Evolutionary conservation across 2,888 invertebrate genomes (phyloP), one percentile per base, ranked within the genome.

Genomic region (Lordiphosa andalusiaca): DNA sequence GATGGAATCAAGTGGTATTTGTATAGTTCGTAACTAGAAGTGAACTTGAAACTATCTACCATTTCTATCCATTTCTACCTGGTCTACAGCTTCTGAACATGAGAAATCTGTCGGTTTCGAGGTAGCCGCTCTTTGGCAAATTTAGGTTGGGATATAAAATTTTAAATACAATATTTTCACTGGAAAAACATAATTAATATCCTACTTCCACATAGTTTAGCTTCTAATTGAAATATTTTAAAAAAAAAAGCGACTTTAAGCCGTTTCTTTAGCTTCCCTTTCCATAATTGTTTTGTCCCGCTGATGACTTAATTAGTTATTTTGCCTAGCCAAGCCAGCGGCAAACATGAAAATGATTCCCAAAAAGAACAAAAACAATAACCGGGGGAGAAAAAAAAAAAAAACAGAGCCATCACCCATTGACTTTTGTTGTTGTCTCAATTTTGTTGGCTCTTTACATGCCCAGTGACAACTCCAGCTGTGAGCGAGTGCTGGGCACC

Each of bases 391-490:
- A 55, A 54, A 48, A 52, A 19, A 37, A 47, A 63, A 69, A 19
- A 37, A 47, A 63, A 69, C 55, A 67, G 68, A 72, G 68, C 72
- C 58, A 62, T 65, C 58, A 36, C 55, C 51, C 60, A 56, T 55
- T 55, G 57, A 53, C 53, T 73, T 60, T 46, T 58, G 55, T 63
- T 69, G 60, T 65, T 71, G 71, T 66, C 70, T 71, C 66, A 77
- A 74, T 80, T 71, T 33, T 82, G 73, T 81, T 83, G 73, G 71
- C 68, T 77, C 82, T 85, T 84, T 86, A 82, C 88, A 86, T 81
- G 84, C 77, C 77, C 86, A 86, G 87, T 88, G 87, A 87, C 87
- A 87, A 86, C 86, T 87, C 87, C 88, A 88, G 88, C 88, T 88
- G 87, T 78, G 85, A 63, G 44, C 65, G 64, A 67, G 37, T 57